These are phyloP conservation scores for Prunella strophiata DNA, from an alignment of 2,797 vertebrate species.

Conservation along the genomic window DNA sequence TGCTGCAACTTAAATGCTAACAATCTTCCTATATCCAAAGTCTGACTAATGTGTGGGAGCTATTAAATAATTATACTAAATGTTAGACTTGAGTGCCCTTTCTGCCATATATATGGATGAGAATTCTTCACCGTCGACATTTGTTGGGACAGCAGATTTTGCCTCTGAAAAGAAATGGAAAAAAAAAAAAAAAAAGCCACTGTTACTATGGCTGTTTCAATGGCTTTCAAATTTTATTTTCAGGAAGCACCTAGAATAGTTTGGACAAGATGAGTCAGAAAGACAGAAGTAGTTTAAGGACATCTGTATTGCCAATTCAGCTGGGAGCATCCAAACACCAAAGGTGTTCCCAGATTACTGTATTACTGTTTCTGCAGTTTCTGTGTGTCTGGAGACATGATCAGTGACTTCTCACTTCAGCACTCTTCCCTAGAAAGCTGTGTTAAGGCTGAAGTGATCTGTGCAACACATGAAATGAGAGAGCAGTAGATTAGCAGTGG, in stretches of 20 bases:
- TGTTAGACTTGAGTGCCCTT: neutral
- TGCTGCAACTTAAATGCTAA: neutral
- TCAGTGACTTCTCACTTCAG: neutral
- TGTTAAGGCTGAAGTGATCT: neutral
- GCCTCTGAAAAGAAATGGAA: neutral
- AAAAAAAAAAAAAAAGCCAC: neutral
- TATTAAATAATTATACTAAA: neutral
- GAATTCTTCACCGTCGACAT: neutral
- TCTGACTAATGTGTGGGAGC: neutral
- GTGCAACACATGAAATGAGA: neutral
- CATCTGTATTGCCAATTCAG: neutral
- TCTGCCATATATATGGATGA: neutral
- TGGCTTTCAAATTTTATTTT: neutral
- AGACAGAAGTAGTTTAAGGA: neutral
- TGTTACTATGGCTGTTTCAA: neutral
- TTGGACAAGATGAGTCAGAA: slow-evolving; percentile 4
- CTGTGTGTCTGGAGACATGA: neutral
- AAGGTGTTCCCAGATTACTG: neutral
- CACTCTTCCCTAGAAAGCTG: neutral
- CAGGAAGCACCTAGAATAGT: neutral
- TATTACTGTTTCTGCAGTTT: neutral
- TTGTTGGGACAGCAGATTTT: neutral
- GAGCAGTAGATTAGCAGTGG: neutral
- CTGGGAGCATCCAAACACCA: neutral
- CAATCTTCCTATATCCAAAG: neutral